Conservation (phyloP, 2,888 invertebrate species). For the Rhyacophila evoluta region DNA sequence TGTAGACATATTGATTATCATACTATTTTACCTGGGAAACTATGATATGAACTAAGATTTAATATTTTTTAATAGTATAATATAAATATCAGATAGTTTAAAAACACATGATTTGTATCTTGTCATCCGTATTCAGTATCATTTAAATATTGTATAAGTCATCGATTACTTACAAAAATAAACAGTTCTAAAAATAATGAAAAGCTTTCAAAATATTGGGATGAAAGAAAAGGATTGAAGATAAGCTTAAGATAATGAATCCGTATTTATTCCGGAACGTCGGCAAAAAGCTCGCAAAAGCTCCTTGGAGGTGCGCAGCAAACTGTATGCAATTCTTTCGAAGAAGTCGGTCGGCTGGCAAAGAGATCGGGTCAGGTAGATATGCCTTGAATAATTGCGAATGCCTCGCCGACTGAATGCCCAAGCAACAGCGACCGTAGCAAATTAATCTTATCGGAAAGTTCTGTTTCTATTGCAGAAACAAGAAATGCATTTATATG, state of each 20-base stretch:
- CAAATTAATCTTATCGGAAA: slow-evolving; percentile 51
- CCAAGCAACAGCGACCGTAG: slow-evolving; percentile 40
- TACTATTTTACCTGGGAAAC: no score
- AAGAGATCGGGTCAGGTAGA: slow-evolving; percentile 50
- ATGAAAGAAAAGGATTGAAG: neutral
- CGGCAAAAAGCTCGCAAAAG: neutral
- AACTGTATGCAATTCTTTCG: slow-evolving; percentile 36
- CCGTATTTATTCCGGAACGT: no score
- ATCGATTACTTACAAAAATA: no score
- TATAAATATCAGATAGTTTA: no score
- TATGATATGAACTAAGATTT: no score
- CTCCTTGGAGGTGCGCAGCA: neutral
- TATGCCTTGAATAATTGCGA: slow-evolving; percentile 53
- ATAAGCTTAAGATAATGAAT: neutral
- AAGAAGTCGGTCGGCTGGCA: slow-evolving; percentile 12
- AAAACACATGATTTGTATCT: no score
- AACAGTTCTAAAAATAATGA: no score
- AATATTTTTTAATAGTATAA: no score
- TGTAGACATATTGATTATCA: no score
- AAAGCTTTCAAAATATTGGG: no score
- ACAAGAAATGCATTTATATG: slow-evolving; percentile 36
- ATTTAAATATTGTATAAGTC: no score
- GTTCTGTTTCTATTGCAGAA: slow-evolving; percentile 9
- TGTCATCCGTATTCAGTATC: no score
- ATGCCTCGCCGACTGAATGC: slow-evolving; percentile 46